phyloP scores from a whole-genome alignment of 2,888 invertebrate species.

The Caradrina kadenii region DNA sequence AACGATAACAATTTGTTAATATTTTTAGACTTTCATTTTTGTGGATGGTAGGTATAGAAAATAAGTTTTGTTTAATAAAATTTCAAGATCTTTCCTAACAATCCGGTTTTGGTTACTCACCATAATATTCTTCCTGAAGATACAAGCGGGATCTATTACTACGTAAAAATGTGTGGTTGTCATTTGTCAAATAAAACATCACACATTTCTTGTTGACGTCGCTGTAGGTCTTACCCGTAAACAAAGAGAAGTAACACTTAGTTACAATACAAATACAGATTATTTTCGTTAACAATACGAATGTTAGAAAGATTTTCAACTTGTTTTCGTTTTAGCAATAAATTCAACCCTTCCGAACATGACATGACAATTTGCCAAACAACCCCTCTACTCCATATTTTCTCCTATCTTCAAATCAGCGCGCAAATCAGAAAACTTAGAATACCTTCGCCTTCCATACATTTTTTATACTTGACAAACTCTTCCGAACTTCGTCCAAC shows the following conservation, averaged over 20 bases:
- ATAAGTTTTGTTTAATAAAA: too few relatives aligned
- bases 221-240: slow-evolving; percentile 43
- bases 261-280: not conserved
- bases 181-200: not conserved
- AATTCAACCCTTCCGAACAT: slow-evolving; percentile 34
- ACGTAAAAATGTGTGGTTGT: not conserved
- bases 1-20: slow-evolving; percentile 34
- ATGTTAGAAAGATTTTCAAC: not conserved
- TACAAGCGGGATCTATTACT: too few relatives aligned
- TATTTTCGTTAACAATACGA: not conserved
- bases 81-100: too few relatives aligned
- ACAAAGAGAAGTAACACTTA: slow-evolving; percentile 17
- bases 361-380: slow-evolving; percentile 27
- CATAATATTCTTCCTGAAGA: too few relatives aligned
- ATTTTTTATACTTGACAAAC: slow-evolving; percentile 58
- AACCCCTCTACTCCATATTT: slow-evolving; percentile 22
- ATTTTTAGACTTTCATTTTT: slow-evolving; percentile 4
- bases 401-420: slow-evolving; percentile 44
- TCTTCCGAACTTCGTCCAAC: slow-evolving; percentile 58
- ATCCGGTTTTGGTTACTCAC: too few relatives aligned
- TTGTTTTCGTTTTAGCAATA: not conserved
- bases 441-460: slow-evolving; percentile 57
- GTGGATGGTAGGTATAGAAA: too few relatives aligned
- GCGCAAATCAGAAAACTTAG: slow-evolving; percentile 60
- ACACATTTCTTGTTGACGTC: too few relatives aligned